Percentiles rank a stretch among this genome's conserved stretches.
These are phyloP conservation scores for Mormyrus lacerda DNA, from an alignment of 2,113 vertebrate species.

Conservation along the genomic window DNA sequence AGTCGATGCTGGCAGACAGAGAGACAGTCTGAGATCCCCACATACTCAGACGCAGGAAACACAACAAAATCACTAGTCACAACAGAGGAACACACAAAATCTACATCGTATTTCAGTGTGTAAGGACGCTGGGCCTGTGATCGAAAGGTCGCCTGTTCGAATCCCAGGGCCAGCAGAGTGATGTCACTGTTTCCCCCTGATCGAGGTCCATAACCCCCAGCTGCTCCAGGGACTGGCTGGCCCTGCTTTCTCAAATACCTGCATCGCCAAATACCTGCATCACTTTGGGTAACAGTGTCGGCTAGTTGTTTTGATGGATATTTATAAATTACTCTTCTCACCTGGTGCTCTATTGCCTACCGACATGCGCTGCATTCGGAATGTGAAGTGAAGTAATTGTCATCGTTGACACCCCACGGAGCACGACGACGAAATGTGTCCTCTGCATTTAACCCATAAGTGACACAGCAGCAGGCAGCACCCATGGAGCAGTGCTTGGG, in stretches of 20 bases:
- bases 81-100: constrained; percentile 5
- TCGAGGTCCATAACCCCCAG: neutral
- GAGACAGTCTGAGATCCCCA: neutral
- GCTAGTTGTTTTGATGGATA: neutral
- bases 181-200: neutral
- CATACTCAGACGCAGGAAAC: neutral
- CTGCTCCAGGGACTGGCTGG: neutral
- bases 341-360: neutral
- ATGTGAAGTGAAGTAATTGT: too few relatives aligned
- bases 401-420: too few relatives aligned
- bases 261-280: neutral
- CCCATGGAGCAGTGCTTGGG: too few relatives aligned
- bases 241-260: neutral
- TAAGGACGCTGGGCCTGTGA: neutral
- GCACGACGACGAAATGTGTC: too few relatives aligned
- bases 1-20: constrained; percentile 70
- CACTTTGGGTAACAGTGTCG: neutral
- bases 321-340: neutral
- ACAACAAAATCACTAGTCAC: too few relatives aligned
- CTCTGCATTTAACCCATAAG: too few relatives aligned
- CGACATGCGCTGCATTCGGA: too few relatives aligned
- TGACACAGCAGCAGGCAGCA: too few relatives aligned
- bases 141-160: neutral
- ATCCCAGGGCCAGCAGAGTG: neutral
- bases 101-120: neutral